These are phyloP conservation scores for Misgurnus anguillicaudatus DNA, from an alignment of 2,113 vertebrate species.

Conservation along the genomic window DNA sequence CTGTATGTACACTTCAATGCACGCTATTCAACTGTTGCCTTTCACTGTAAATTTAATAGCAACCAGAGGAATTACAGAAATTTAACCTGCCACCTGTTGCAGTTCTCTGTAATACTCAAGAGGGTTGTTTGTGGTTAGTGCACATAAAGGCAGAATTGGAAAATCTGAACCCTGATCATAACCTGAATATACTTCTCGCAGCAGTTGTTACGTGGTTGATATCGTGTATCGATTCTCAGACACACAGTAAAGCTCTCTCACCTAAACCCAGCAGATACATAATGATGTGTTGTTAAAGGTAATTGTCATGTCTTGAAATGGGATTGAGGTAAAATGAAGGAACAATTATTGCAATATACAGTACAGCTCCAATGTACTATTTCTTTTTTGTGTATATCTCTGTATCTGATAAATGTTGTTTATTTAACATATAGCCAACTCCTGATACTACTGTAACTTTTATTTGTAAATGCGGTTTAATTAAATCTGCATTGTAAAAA, in stretches of 20 bases:
- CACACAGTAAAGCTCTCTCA: background rate
- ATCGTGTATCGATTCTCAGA: slow-evolving; percentile 16
- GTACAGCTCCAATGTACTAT: background rate
- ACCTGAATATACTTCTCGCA: background rate
- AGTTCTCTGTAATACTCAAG: background rate
- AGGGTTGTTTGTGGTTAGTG: slow-evolving; percentile 1
- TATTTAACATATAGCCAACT: background rate
- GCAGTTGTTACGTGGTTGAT: background rate
- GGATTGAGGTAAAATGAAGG: slow-evolving; percentile 2
- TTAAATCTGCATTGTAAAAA: no score
- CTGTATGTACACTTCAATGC: background rate
- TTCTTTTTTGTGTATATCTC: slow-evolving; percentile 9
- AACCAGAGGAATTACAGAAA: background rate
- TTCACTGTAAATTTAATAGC: background rate
- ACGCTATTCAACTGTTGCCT: background rate
- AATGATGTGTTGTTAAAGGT: slow-evolving; percentile 27
- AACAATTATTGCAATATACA: background rate
- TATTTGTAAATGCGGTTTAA: no score
- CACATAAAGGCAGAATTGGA: background rate
- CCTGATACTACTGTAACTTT: no score
- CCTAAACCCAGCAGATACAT: background rate
- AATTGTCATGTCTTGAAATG: slow-evolving; percentile 18
- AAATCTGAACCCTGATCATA: slow-evolving; percentile 17
- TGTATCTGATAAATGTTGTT: background rate
- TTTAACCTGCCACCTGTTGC: slow-evolving; percentile 22